These are phyloP conservation scores for Troilus luridus DNA, from an alignment of 2,888 invertebrate genomes.

Conservation along the genomic window DNA sequence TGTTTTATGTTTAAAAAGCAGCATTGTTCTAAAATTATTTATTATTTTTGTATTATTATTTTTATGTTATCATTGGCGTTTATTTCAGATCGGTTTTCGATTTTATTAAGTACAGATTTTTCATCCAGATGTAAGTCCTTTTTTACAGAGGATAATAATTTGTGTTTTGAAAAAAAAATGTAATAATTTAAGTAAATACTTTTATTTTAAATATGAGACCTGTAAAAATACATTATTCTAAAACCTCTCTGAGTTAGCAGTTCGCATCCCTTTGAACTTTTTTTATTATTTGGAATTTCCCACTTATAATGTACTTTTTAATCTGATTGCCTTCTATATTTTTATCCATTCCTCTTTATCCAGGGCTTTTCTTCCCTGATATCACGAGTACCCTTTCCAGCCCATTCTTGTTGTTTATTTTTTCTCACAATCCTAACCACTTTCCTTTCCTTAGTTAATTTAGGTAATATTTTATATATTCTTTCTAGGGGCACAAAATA, in stretches of 20 bases:
- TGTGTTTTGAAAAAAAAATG: conserved; percentile 20
- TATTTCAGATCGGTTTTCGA: neutral
- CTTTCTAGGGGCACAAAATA: neutral
- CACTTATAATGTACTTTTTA: neutral
- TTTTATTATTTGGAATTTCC: neutral
- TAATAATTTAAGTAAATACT: conserved; percentile 35
- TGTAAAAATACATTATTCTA: conserved; percentile 45
- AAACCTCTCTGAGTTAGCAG: neutral
- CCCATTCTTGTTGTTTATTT: too few species aligned
- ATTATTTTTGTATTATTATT: conserved; percentile 26
- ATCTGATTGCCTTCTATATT: neutral
- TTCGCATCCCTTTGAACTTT: neutral
- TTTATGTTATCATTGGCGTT: neutral
- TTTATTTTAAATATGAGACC: conserved; percentile 45
- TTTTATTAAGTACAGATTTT: conserved; percentile 19
- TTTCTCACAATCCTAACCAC: neutral
- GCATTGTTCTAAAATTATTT: conserved; percentile 16
- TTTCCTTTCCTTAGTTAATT: neutral
- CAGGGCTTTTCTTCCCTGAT: neutral
- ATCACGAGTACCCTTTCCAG: neutral
- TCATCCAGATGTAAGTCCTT: conserved; percentile 1
- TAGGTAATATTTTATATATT: neutral
- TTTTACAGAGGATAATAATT: neutral
- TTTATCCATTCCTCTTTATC: neutral
- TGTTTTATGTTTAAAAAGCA: conserved; percentile 20